A percentile compares a stretch with the other conserved stretches of the same genome.
Evolutionary conservation across 2,888 invertebrate species (phyloP).

Genomic region (Hirtodrosophila duncani): DNA sequence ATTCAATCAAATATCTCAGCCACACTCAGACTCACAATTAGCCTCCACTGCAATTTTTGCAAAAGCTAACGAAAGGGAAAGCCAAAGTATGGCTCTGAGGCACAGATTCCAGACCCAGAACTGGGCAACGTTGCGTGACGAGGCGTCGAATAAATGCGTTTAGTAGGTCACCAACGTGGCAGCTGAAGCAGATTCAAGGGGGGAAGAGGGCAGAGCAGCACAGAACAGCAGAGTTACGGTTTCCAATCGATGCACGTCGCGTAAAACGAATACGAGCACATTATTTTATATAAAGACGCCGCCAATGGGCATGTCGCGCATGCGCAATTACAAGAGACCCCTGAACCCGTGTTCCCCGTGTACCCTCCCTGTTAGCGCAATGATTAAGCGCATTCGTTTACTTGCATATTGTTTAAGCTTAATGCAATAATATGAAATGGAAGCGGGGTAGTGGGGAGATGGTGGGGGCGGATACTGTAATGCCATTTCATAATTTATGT

Average conservation of each 20-base stretch:
- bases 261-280: no score
- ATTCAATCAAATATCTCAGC: neutral
- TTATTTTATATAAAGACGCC: slow-evolving; percentile 44
- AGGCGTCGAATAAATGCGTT: slow-evolving; percentile 40
- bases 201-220: neutral
- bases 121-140: slow-evolving; percentile 56
- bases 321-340: slow-evolving; percentile 55
- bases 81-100: no score
- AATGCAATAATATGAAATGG: slow-evolving; percentile 47
- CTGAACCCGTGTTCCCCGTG: slow-evolving; percentile 13
- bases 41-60: no score
- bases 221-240: slow-evolving; percentile 11
- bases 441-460: neutral
- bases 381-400: slow-evolving; percentile 62
- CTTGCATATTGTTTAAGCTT: slow-evolving; percentile 46
- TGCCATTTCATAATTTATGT: slow-evolving; percentile 39
- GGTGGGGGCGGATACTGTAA: neutral
- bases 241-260: slow-evolving; percentile 49
- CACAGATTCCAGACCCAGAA: slow-evolving; percentile 59
- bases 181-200: slow-evolving; percentile 6
- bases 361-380: slow-evolving; percentile 7
- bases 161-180: slow-evolving; percentile 49
- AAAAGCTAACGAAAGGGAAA: slow-evolving; percentile 56
- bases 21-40: neutral
- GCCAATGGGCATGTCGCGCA: slow-evolving; percentile 60